A percentile compares a stretch with the other conserved stretches of the same genome.
phyloP scores from a whole-genome alignment of 2,113 vertebrate genomes.

The Corynorhinus townsendii region DNA sequence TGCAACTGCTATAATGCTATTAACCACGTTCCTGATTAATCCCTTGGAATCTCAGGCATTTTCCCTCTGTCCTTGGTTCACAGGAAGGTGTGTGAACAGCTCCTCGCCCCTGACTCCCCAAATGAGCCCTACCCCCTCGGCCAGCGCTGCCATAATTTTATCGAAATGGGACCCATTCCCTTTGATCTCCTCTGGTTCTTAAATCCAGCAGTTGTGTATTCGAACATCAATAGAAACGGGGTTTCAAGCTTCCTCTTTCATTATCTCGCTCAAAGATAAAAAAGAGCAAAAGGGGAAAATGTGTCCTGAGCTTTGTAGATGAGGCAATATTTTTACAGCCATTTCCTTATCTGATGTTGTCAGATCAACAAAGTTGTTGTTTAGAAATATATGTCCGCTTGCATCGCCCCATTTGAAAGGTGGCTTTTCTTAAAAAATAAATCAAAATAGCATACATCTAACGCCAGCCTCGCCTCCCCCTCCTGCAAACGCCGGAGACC shows the following conservation, averaged over 20 bases:
- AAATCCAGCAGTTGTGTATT: conserved; percentile 94
- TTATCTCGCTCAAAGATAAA: conserved; percentile 94
- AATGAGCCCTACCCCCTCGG: conserved; percentile 86
- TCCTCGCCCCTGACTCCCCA: conserved; percentile 86
- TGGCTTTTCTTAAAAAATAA: conserved; percentile 74
- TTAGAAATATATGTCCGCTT: conserved; percentile 60
- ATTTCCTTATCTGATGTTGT: conserved; percentile 86
- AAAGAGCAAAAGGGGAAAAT: conserved; percentile 68
- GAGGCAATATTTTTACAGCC: conserved; percentile 86
- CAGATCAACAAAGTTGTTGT: conserved; percentile 81
- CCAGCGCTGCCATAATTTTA: conserved; percentile 86
- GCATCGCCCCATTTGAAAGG: neutral
- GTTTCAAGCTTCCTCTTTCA: conserved; percentile 92
- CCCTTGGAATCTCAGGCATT: conserved; percentile 84
- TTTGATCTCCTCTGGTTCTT: conserved; percentile 94
- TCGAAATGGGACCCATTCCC: conserved; percentile 85
- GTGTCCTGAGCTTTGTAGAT: conserved; percentile 80
- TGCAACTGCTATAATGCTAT: conserved; percentile 78
- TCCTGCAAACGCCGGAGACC: conserved; percentile 15
- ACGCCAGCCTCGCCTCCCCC: neutral
- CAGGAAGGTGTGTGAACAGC: conserved; percentile 82
- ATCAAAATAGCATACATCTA: conserved; percentile 31
- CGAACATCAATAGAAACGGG: conserved; percentile 91
- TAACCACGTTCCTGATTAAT: conserved; percentile 87
- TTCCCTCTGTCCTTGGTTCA: conserved; percentile 80